phyloP scores from a whole-genome alignment of 2,888 invertebrate genomes.

The Capitulum mitella region DNA sequence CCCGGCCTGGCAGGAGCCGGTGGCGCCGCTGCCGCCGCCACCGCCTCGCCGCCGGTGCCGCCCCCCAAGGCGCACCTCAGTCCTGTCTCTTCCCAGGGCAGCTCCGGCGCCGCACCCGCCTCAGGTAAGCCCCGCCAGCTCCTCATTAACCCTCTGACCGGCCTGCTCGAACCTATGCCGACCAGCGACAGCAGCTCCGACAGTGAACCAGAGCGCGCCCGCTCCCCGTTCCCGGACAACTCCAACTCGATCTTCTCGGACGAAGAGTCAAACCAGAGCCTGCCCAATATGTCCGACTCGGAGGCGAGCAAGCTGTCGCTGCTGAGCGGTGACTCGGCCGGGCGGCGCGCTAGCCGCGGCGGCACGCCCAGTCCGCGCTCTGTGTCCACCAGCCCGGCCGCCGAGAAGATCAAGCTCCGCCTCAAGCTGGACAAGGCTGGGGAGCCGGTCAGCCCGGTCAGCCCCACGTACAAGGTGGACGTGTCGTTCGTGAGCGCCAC shows the following conservation, averaged over 20 bases:
- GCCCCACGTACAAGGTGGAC: conserved; percentile 65
- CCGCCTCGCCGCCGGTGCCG: conserved; percentile 45
- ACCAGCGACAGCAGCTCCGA: conserved; percentile 57
- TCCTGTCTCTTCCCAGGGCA: conserved; percentile 37
- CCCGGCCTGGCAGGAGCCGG: conserved; percentile 27
- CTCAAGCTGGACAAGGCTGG: conserved; percentile 75
- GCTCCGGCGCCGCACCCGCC: conserved; percentile 33
- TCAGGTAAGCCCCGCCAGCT: conserved; percentile 63
- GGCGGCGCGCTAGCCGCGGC: conserved; percentile 28
- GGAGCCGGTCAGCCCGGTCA: conserved; percentile 58
- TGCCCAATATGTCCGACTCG: conserved; percentile 50
- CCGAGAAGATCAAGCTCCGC: conserved; percentile 72
- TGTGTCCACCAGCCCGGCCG: conserved; percentile 42
- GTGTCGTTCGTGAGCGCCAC: conserved; percentile 58
- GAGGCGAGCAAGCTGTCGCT: conserved; percentile 52
- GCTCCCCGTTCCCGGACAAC: conserved; percentile 28
- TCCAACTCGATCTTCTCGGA: conserved; percentile 33
- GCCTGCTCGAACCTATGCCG: conserved; percentile 70
- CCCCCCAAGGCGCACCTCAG: conserved; percentile 32
- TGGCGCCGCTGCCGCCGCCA: conserved; percentile 31
- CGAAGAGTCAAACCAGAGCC: conserved; percentile 27
- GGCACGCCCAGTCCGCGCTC: conserved; percentile 44
- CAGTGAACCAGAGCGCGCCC: conserved; percentile 43
- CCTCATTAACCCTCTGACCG: conserved; percentile 82
- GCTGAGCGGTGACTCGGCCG: conserved; percentile 46